Base-by-base conservation (phyloP, 2,888 invertebrate species). In the Pogonocherus hispidulus region DNA sequence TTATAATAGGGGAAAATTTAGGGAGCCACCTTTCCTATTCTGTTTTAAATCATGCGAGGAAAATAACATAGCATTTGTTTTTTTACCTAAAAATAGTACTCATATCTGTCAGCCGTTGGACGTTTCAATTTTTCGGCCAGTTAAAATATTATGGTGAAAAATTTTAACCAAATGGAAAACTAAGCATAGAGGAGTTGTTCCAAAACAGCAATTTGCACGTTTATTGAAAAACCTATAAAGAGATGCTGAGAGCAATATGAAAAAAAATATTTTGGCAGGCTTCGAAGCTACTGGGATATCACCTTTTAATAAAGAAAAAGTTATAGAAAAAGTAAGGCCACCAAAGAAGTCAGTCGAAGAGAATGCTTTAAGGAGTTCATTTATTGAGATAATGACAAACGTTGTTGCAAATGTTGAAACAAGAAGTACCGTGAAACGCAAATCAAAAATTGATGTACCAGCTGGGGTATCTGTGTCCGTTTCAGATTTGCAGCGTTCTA, bases 1-100 rank as follows among this genome's bases (percentile, higher is more conserved):
- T 23, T 9, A 32, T 46, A 19, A 63, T 47, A n/a, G 49, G 49
- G 32, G 52, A 32, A 18, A 49, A 47, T 49, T 32, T 63, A 16
- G 22, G 51, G 5, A 41, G 41, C 41, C 41, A 41, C 14, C 1
- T 41, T n/a, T 16, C 41, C n/a, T 41, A 41, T n/a, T n/a, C 11
- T n/a, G 41, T 41, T 41, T 1, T 41, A 9, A n/a, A 16, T 11
- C 41, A 5, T 41, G 41, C 41, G 14, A 41, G 16, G 41, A 41
- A 41, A 41, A 41, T 41, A n/a, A 41, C 41, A 41, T 41, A 14
- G n/a, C n/a, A n/a, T 41, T 41, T n/a, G 41, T 41, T n/a, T 41
- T 41, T 16, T 2, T 41, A 16, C 41, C 41, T 5, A 41, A 41
- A 41, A 41, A 41, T n/a, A 41, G 41, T n/a, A 41, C 27, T n/a